Evolutionary conservation across 2,888 invertebrate species (phyloP).

Genomic region (Dilophus febrilis): DNA sequence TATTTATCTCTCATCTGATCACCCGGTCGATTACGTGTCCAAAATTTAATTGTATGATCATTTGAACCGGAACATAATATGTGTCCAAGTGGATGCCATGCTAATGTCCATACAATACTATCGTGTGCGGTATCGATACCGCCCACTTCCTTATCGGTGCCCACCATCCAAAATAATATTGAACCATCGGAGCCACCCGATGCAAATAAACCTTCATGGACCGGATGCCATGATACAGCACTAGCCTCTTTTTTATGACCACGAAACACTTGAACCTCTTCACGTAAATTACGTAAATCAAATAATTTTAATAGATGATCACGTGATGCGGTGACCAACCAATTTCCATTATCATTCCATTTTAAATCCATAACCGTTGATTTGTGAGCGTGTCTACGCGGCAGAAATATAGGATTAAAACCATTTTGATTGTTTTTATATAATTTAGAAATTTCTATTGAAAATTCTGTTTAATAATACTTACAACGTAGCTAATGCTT

Average conservation of each 20-base stretch:
- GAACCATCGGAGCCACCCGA: slow-evolving; percentile 98
- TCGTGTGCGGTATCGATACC: slow-evolving; percentile 98
- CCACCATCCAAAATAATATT: slow-evolving; percentile 97
- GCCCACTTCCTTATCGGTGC: slow-evolving; percentile 26
- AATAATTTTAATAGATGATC: slow-evolving; percentile 96
- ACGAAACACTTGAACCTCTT: slow-evolving; percentile 92
- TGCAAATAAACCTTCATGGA: slow-evolving; percentile 91
- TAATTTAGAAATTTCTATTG: no score
- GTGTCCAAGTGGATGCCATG: slow-evolving; percentile 99
- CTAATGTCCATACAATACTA: slow-evolving; percentile 96
- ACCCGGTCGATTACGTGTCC: slow-evolving; percentile 97
- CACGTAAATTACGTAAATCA: slow-evolving; percentile 87
- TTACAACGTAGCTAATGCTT: slow-evolving; percentile 84
- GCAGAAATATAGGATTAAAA: no score
- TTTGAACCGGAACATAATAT: slow-evolving; percentile 99
- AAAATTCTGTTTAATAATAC: slow-evolving; percentile 18
- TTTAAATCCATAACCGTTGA: slow-evolving; percentile 98
- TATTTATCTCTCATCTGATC: slow-evolving; percentile 98
- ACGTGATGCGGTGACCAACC: slow-evolving; percentile 95
- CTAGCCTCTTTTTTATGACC: slow-evolving; percentile 99
- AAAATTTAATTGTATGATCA: slow-evolving; percentile 97
- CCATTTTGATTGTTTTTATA: not conserved
- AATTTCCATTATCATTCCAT: slow-evolving; percentile 99
- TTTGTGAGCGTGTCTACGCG: slow-evolving; percentile 93
- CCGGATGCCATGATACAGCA: slow-evolving; percentile 95